These are phyloP conservation scores for Paradisaea rubra DNA, from an alignment of 2,113 vertebrate species.

Conservation along the genomic window DNA sequence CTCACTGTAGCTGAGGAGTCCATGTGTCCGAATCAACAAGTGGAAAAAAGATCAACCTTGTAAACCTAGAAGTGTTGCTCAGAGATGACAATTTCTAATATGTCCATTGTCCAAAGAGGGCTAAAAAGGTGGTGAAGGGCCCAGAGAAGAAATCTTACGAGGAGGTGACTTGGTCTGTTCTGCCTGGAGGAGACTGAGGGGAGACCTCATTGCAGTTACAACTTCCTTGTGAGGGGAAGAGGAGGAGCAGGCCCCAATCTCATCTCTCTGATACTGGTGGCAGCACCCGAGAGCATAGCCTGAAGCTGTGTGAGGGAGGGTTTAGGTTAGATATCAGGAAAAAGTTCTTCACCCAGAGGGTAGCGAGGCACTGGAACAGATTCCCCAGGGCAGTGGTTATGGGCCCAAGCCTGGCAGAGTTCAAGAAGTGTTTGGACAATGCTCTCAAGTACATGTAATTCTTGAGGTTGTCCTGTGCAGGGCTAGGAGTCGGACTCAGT, in stretches of 20 bases:
- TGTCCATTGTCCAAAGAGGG: background rate
- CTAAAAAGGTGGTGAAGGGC: background rate
- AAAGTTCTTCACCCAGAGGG: background rate
- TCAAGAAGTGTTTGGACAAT: background rate
- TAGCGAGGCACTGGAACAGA: too few species aligned
- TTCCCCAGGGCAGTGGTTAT: too few species aligned
- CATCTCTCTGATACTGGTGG: too few species aligned
- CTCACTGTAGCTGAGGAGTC: background rate
- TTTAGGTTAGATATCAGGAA: background rate
- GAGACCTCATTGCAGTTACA: background rate
- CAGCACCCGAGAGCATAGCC: accelerated
- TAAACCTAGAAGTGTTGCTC: background rate
- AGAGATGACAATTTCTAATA: background rate
- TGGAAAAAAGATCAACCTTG: accelerated
- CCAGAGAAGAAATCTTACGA: background rate
- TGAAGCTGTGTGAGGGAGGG: background rate
- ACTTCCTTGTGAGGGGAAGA: accelerated
- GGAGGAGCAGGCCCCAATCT: background rate
- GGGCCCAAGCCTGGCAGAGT: background rate
- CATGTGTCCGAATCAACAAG: background rate
- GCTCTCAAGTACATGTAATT: too few species aligned
- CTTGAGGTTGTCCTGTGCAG: background rate
- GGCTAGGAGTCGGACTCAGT: background rate
- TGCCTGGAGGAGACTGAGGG: background rate
- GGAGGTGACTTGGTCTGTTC: background rate